Evolutionary conservation across 2,113 vertebrate species (phyloP).

Genomic region (Entomyzon cyanotis): DNA sequence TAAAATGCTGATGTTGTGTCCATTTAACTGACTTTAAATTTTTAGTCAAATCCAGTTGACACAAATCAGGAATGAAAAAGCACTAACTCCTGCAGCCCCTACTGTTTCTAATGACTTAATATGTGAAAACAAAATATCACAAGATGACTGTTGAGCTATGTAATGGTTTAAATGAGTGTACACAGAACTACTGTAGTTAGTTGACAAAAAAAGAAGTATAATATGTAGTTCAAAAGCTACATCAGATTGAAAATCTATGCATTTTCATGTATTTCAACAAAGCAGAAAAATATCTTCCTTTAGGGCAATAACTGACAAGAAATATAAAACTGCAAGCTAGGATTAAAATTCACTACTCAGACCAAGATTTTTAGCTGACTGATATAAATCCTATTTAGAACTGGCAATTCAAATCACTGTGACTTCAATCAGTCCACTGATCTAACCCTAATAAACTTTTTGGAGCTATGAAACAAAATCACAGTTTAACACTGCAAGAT

Average conservation of each 20-base stretch:
- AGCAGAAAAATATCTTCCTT: background rate
- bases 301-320: background rate
- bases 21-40: background rate
- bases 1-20: background rate
- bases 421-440: background rate
- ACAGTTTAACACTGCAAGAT: background rate
- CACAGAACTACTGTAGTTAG: background rate
- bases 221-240: background rate
- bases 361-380: background rate
- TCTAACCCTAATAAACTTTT: background rate
- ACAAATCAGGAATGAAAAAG: background rate
- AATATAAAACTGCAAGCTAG: background rate
- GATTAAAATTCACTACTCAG: slow-evolving; percentile 2
- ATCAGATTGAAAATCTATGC: background rate
- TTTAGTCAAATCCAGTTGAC: background rate
- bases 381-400: background rate
- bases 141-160: background rate
- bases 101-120: background rate
- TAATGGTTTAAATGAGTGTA: background rate
- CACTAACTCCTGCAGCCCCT: background rate
- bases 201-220: background rate
- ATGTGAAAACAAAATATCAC: background rate
- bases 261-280: background rate
- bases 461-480: background rate
- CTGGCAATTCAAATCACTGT: background rate